Conservation (phyloP, 2,113 vertebrate genomes). For the Dromiciops gliroides region DNA sequence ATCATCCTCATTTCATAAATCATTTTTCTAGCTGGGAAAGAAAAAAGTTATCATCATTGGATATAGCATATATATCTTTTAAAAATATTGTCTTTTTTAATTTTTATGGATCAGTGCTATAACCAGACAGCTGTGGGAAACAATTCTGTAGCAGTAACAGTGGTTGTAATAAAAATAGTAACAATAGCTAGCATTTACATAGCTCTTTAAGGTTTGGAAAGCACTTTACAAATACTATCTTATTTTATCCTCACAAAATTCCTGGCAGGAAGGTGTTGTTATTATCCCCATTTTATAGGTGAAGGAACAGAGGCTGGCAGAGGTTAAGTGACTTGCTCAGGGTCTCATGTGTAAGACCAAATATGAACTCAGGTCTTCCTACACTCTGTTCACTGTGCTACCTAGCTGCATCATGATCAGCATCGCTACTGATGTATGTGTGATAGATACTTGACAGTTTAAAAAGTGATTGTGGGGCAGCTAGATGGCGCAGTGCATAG, state of each 20-base stretch:
- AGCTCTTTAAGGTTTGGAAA: not conserved
- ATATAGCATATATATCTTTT: not conserved
- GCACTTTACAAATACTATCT: not conserved
- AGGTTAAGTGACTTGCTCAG: not conserved
- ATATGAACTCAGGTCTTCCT: not conserved
- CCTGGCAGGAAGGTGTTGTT: not conserved
- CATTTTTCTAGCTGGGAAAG: not conserved
- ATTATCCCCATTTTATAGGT: not conserved
- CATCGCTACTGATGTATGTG: not conserved
- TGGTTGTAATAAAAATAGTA: not conserved
- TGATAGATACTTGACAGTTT: not conserved
- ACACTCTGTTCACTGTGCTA: not conserved
- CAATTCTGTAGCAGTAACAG: not conserved
- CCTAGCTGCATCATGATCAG: not conserved
- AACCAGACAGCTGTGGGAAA: not conserved
- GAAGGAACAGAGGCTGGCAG: not conserved
- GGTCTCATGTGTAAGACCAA: not conserved
- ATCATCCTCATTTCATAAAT: not conserved
- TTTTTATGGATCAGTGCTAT: not conserved
- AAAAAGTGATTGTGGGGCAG: not conserved
- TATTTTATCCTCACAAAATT: not conserved
- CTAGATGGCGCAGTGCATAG: too few species aligned
- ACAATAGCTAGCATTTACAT: not conserved
- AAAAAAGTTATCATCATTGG: not conserved
- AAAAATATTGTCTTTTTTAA: not conserved